phyloP scores from a whole-genome alignment of 1,140 invertebrate genomes.

The Glomeris maerens region DNA sequence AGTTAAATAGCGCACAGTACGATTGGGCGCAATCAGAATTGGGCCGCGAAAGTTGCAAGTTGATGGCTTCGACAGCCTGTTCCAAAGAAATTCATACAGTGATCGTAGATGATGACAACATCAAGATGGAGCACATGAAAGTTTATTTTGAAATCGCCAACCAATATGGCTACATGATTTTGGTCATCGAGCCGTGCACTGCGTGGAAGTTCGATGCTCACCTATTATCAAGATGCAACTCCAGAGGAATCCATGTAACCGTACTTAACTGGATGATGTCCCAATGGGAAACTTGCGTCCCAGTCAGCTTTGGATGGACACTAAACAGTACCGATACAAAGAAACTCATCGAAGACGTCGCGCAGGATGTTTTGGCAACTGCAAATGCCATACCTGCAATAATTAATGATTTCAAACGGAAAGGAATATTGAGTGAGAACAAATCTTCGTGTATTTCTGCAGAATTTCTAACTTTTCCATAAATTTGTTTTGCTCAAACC shows the following conservation, averaged over 20 bases:
- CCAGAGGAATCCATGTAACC: conserved; percentile 22
- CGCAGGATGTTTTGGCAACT: conserved; percentile 4
- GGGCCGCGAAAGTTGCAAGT: conserved; percentile 22
- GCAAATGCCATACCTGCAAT: background rate
- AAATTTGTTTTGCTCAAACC: background rate
- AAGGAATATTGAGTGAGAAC: background rate
- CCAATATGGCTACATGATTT: conserved; percentile 23
- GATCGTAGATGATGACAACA: conserved; percentile 32
- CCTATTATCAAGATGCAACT: conserved; percentile 23
- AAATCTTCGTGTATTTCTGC: background rate
- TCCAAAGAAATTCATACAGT: conserved; percentile 19
- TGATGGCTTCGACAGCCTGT: conserved; percentile 19
- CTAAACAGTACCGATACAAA: conserved; percentile 22
- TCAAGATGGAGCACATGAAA: conserved; percentile 28
- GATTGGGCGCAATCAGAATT: conserved; percentile 22
- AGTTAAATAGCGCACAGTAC: conserved; percentile 26
- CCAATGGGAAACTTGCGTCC: conserved; percentile 23
- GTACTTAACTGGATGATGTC: conserved; percentile 22
- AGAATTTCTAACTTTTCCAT: background rate
- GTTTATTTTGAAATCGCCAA: conserved; percentile 25
- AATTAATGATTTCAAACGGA: background rate
- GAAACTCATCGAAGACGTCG: background rate
- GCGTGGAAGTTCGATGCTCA: conserved; percentile 25
- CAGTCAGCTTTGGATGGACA: conserved; percentile 33
- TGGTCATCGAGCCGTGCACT: conserved; percentile 29